phyloP scores from a whole-genome alignment of 37 sponge, comb jelly and placozoan genomes.

The Geodia barretti region DNA sequence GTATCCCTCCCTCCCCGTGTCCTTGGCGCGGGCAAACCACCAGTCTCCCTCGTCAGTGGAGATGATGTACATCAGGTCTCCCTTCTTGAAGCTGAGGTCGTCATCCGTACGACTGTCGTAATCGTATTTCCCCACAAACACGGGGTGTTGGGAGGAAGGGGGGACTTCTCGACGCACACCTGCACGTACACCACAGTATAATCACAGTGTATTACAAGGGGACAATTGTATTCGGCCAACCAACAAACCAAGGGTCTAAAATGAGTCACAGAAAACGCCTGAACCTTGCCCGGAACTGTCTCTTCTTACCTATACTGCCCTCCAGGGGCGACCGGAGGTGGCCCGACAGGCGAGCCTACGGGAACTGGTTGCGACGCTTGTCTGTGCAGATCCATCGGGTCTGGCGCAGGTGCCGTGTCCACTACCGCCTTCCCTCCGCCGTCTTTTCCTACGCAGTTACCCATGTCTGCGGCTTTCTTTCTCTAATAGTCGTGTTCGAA shows the following conservation, averaged over 20 bases:
- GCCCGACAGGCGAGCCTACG: not conserved
- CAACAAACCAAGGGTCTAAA: too few relatives aligned
- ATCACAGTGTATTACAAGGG: too few relatives aligned
- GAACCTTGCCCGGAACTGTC: too few relatives aligned
- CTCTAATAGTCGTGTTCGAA: too few relatives aligned
- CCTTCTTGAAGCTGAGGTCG: slow-evolving; percentile 91
- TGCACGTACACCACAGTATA: too few relatives aligned
- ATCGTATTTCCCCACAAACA: slow-evolving; percentile 95
- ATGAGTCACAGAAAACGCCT: too few relatives aligned
- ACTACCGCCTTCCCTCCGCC: not conserved
- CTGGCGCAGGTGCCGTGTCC: not conserved
- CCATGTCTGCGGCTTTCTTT: too few relatives aligned
- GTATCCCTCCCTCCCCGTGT: slow-evolving; percentile 88
- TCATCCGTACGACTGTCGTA: slow-evolving; percentile 93
- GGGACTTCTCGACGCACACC: not conserved
- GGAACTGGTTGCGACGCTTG: not conserved
- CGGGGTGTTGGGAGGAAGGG: slow-evolving; percentile 54
- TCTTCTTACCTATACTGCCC: too few relatives aligned
- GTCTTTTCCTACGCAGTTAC: slow-evolving; percentile 7
- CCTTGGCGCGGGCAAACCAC: slow-evolving; percentile 91
- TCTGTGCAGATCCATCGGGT: not conserved
- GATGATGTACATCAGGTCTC: slow-evolving; percentile 89
- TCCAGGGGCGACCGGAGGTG: not conserved
- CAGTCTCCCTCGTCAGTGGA: slow-evolving; percentile 94
- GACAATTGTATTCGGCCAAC: too few relatives aligned